Evolutionary conservation across 2,888 invertebrate genomes (phyloP).

Genomic region (Hipparchia sbordonii): DNA sequence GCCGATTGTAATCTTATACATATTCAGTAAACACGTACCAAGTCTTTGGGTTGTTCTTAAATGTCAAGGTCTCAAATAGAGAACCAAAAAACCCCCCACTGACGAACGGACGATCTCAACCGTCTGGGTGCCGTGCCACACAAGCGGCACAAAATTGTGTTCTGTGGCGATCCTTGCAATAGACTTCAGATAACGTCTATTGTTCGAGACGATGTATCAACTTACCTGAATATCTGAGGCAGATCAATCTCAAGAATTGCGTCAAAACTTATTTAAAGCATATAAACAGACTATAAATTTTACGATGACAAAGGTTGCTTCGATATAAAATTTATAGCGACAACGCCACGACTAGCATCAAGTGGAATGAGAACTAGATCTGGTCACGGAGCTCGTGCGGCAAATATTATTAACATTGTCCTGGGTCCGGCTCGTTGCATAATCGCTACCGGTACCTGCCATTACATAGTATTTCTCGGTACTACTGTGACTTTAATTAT

Average conservation of each 20-base stretch:
- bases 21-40: too few species aligned
- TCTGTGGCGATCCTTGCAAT: too few species aligned
- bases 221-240: neutral
- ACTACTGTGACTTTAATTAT: constrained; percentile 58
- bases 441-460: constrained; percentile 63
- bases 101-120: too few species aligned
- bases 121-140: too few species aligned
- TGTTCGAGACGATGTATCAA: neutral
- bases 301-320: constrained; percentile 33
- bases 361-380: constrained; percentile 49
- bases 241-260: neutral
- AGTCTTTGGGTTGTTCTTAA: too few species aligned
- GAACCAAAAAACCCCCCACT: too few species aligned
- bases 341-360: constrained; percentile 38
- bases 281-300: constrained; percentile 31
- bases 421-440: constrained; percentile 76
- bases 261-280: constrained; percentile 24
- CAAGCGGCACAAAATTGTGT: too few species aligned
- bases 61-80: too few species aligned
- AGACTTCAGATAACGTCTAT: too few species aligned
- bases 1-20: too few species aligned
- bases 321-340: constrained; percentile 36
- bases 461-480: constrained; percentile 54
- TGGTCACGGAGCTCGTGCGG: constrained; percentile 63
- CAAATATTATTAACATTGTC: constrained; percentile 70